Percentiles rank a stretch among this genome's conserved stretches.
Evolutionary conservation across 2,797 vertebrate species (phyloP).

Genomic region (Hipposideros larvatus): DNA sequence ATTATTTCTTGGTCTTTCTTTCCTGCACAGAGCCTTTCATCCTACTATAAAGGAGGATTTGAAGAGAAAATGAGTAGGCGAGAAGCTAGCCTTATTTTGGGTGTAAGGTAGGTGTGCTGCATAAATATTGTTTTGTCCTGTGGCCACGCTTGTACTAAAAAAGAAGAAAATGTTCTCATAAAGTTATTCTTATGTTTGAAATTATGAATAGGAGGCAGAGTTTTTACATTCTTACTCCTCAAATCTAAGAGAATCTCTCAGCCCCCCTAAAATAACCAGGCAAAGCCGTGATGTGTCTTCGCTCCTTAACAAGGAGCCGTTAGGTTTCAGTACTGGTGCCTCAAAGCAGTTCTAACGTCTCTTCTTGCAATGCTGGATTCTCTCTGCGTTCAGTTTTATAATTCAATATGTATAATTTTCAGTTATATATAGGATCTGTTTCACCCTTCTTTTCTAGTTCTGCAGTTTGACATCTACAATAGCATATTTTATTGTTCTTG

Average conservation of each 20-base stretch:
- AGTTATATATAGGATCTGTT: not conserved
- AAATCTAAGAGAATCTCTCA: not conserved
- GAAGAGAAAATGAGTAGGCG: slow-evolving; percentile 91
- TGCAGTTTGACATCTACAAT: not conserved
- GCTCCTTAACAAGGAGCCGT: slow-evolving; percentile 51
- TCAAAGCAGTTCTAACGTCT: slow-evolving; percentile 10
- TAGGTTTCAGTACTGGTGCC: slow-evolving; percentile 58
- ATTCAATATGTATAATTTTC: not conserved
- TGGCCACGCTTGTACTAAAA: slow-evolving; percentile 67
- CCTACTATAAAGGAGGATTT: slow-evolving; percentile 92
- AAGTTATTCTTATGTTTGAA: slow-evolving; percentile 48
- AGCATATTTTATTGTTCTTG: not conserved
- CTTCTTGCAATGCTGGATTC: slow-evolving; percentile 44
- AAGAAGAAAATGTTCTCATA: slow-evolving; percentile 14
- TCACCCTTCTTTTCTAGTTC: slow-evolving; percentile 28
- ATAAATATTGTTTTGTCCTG: slow-evolving; percentile 74
- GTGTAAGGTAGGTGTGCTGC: slow-evolving; percentile 88
- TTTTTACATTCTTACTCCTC: slow-evolving; percentile 54
- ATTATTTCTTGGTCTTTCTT: slow-evolving; percentile 80
- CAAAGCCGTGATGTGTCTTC: slow-evolving; percentile 12
- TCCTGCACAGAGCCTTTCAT: slow-evolving; percentile 87
- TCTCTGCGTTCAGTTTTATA: slow-evolving; percentile 48
- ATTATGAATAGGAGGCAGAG: slow-evolving; percentile 22
- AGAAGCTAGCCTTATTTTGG: slow-evolving; percentile 91
- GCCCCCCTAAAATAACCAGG: slow-evolving; percentile 8